Conservation (phyloP, 2,113 vertebrate species). For the Oxygymnocypris stewartii region DNA sequence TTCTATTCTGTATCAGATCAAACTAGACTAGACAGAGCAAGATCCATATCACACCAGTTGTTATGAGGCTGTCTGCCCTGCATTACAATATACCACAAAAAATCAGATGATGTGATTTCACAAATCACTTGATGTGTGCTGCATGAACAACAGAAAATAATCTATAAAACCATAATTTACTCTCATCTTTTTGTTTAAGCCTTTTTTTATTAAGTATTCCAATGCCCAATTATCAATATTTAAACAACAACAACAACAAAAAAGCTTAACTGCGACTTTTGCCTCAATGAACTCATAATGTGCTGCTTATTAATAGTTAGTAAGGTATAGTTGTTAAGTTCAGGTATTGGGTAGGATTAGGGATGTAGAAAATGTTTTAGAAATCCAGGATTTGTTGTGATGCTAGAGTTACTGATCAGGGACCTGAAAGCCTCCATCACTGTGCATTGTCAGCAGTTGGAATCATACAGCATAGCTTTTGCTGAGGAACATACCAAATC, state of each 20-base stretch:
- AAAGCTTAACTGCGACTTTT: too few relatives aligned
- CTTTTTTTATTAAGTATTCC: too few relatives aligned
- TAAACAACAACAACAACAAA: too few relatives aligned
- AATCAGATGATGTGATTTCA: too few relatives aligned
- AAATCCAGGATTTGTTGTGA: neutral
- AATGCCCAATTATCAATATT: too few relatives aligned
- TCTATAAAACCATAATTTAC: neutral
- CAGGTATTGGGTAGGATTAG: too few relatives aligned
- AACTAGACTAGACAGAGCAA: neutral
- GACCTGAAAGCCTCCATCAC: neutral
- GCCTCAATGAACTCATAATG: too few relatives aligned
- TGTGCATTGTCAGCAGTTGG: conserved; percentile 42
- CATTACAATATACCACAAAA: conserved; percentile 1
- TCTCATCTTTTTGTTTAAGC: neutral
- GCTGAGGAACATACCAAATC: conserved; percentile 39
- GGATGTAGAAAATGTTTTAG: neutral
- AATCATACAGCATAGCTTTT: conserved; percentile 15
- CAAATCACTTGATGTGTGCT: neutral
- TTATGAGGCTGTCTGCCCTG: neutral
- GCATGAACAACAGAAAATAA: neutral
- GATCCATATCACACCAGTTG: neutral
- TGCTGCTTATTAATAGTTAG: too few relatives aligned
- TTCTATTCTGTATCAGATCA: conserved; percentile 7
- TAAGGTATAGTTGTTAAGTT: too few relatives aligned
- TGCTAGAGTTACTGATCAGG: neutral